phyloP scores from a whole-genome alignment of 2,113 vertebrate species.

The Aythya baeri region DNA sequence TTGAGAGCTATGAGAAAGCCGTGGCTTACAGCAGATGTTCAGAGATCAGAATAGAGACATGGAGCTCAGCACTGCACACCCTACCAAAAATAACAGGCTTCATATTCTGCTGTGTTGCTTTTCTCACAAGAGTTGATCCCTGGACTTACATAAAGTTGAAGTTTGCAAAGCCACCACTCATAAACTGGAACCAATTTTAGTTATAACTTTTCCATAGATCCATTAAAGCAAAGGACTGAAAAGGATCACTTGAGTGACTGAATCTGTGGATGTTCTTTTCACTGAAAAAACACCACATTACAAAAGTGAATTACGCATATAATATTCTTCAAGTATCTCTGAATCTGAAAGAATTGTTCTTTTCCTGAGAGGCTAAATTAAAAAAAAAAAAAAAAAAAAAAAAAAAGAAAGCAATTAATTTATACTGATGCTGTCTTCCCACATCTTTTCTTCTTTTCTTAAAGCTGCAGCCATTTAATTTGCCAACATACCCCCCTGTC shows the following conservation, averaged over 20 bases:
- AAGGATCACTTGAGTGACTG: not conserved
- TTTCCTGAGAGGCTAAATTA: not conserved
- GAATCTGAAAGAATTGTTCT: not conserved
- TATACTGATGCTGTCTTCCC: not conserved
- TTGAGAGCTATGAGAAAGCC: not conserved
- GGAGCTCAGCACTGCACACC: not conserved
- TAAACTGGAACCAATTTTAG: not conserved
- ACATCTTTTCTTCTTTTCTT: not conserved
- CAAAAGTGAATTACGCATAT: not conserved
- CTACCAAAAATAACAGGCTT: not conserved
- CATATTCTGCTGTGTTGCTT: not conserved
- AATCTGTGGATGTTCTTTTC: not conserved
- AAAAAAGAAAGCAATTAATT: not conserved
- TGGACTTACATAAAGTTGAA: not conserved
- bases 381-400: not conserved
- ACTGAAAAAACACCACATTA: not conserved
- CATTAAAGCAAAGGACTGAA: not conserved
- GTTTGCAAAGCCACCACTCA: not conserved
- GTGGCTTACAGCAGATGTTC: not conserved
- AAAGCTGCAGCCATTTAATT: not conserved
- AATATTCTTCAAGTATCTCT: not conserved
- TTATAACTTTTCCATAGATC: not conserved
- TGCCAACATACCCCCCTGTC: not conserved
- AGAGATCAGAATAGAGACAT: not conserved
- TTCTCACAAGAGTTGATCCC: not conserved